Percentiles rank a stretch among this genome's conserved stretches.
Conservation (phyloP, 2,113 vertebrate genomes). For the Mionectes macconnelli region DNA sequence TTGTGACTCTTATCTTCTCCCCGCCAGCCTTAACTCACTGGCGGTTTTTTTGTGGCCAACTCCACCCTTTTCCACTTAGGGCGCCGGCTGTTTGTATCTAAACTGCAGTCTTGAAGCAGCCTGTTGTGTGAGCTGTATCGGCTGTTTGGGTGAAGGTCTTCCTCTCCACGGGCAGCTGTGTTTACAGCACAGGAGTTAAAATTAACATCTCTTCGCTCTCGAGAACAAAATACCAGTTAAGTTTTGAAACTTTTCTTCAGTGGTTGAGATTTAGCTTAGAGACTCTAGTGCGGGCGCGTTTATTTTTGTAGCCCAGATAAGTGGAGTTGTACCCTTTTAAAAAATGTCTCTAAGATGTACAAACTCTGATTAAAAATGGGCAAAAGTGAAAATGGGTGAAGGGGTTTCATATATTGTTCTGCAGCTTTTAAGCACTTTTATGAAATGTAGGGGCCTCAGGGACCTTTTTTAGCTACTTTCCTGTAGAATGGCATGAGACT, state of each 20-base stretch:
- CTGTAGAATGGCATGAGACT: background rate
- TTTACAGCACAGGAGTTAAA: background rate
- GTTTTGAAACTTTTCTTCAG: background rate
- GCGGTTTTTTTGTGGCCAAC: constrained; percentile 50
- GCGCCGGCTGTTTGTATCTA: constrained; percentile 29
- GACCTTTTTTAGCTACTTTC: background rate
- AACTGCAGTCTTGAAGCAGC: background rate
- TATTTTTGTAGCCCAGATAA: background rate
- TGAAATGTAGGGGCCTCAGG: background rate
- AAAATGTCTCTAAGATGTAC: background rate
- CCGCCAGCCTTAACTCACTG: constrained; percentile 7
- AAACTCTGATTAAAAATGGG: background rate
- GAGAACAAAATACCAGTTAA: constrained; percentile 13
- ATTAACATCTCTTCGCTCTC: background rate
- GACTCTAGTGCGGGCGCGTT: fast-evolving
- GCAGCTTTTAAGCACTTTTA: background rate
- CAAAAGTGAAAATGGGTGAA: background rate
- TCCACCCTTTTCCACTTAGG: constrained; percentile 53
- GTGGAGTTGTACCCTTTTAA: background rate
- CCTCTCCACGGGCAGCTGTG: background rate
- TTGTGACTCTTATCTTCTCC: constrained; percentile 47
- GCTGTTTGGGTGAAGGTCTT: background rate
- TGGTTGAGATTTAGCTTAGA: background rate
- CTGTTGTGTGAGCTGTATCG: fast-evolving
- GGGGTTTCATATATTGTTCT: background rate